A percentile compares a stretch with the other conserved stretches of the same genome.
These are phyloP conservation scores for Rhabdomys dilectus DNA, from an alignment of 2,113 vertebrate species.

Conservation along the genomic window DNA sequence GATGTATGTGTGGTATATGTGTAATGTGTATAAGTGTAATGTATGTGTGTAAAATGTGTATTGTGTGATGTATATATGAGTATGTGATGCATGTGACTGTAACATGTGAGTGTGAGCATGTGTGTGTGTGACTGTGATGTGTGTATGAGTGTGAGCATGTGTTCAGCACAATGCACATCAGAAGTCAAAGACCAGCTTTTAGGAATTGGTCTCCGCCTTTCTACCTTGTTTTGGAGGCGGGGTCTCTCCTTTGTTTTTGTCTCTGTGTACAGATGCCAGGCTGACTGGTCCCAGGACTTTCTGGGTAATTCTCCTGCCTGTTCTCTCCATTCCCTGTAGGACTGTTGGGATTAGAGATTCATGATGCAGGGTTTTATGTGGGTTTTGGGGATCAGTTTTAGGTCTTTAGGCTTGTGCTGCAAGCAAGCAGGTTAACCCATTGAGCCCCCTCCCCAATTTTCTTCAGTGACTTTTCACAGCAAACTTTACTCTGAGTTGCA, in stretches of 20 bases:
- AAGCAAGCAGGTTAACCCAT: neutral
- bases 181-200: too few relatives aligned
- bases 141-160: neutral
- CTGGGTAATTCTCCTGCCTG: neutral
- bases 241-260: neutral
- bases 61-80: neutral
- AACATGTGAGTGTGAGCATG: neutral
- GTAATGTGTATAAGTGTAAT: neutral
- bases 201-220: neutral
- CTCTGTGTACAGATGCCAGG: fast-evolving
- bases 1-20: neutral
- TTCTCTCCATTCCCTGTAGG: neutral
- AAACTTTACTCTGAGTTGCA: constrained; percentile 72
- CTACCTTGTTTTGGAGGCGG: neutral
- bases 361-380: neutral
- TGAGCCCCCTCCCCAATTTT: too few relatives aligned
- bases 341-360: neutral
- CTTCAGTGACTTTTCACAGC: constrained; percentile 66
- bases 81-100: neutral
- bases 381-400: too few relatives aligned
- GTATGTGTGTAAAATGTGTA: too few relatives aligned
- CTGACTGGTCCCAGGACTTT: neutral
- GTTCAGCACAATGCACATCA: neutral
- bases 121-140: neutral
- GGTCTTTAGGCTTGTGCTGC: neutral